Base-by-base conservation (phyloP, 2,113 vertebrate genomes). In the Anthoscopus minutus region DNA sequence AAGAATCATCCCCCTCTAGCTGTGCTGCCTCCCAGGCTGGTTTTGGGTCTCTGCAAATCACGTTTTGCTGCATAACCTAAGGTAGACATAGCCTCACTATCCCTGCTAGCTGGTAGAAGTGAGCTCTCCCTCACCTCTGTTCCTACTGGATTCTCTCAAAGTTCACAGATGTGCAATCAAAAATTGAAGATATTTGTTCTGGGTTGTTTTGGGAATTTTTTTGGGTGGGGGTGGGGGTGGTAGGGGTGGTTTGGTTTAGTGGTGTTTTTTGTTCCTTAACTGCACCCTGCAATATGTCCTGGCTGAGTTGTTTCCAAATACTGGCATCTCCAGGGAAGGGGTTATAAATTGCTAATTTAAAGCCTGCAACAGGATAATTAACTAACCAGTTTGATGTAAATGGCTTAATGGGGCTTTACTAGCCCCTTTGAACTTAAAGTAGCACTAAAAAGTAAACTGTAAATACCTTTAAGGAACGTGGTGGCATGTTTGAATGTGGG, bases 371-470 rank as follows among this genome's bases (percentile, higher is more conserved):
- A 93, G 88, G 90, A 82, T 92, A 95, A 97, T 95, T 95, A 96
- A 96, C 91, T 95, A 95, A 97, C 96, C 94, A 96, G 95, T 95
- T 96, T 96, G 93, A 95, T 95, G 92, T 94, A 94, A 96, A 94
- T 96, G 91, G 94, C 95, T 96, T 97, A 93, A 94, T 96, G 81
- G 81, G 83, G 95, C 90, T 97, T 96, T 95, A 94, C 93, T 93
- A 94, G 81, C 86, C 93, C 95, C 94, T 93, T 91, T 94, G 86
- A 96, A 96, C 96, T 95, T 88, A 94, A 91, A 96, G 96, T 77
- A 96, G 90, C 92, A 95, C 95, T 95, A 96, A 95, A 96, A 97
- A 95, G 92, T 95, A 95, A 95, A 96, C 93, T 89, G 93, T 88
- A 97, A 97, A 97, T 96, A 92, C 96, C 96, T 96, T 92, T 69